These are phyloP conservation scores for Phragmatobia fuliginosa DNA, from an alignment of 2,888 invertebrate genomes.

Conservation along the genomic window DNA sequence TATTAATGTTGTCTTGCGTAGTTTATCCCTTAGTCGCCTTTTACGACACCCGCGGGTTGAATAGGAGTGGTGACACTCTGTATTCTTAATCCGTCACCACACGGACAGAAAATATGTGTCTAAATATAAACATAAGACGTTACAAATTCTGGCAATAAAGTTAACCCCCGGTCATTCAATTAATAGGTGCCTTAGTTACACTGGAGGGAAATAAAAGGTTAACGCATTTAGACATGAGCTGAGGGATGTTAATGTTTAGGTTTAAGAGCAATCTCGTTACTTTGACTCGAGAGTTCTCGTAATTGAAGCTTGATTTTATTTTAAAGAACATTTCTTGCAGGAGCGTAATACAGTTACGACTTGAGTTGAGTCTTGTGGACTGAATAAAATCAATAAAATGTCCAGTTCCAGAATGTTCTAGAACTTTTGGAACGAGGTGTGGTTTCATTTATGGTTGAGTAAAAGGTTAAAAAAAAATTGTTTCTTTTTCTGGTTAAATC, in stretches of 20 bases:
- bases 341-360: not conserved
- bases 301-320: not conserved
- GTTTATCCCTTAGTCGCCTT: no score
- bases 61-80: no score
- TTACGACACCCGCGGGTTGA: no score
- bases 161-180: conserved; percentile 43
- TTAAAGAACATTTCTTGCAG: not conserved
- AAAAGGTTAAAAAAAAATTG: no score
- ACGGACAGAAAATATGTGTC: no score
- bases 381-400: not conserved
- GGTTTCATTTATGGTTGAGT: no score
- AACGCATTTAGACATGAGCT: conserved; percentile 34
- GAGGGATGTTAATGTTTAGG: conserved; percentile 34
- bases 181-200: conserved; percentile 47
- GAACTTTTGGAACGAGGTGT: no score
- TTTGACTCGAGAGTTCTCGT: not conserved
- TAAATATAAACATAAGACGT: conserved; percentile 41
- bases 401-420: no score
- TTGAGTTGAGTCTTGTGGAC: not conserved
- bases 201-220: conserved; percentile 46
- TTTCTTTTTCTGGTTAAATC: no score
- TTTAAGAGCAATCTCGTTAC: conserved; percentile 7
- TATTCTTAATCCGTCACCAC: no score
- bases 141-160: conserved; percentile 46
- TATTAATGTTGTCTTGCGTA: no score